Evolutionary conservation across 2,888 invertebrate genomes (phyloP).

Genomic region (Trissonchulus latispiculum): DNA sequence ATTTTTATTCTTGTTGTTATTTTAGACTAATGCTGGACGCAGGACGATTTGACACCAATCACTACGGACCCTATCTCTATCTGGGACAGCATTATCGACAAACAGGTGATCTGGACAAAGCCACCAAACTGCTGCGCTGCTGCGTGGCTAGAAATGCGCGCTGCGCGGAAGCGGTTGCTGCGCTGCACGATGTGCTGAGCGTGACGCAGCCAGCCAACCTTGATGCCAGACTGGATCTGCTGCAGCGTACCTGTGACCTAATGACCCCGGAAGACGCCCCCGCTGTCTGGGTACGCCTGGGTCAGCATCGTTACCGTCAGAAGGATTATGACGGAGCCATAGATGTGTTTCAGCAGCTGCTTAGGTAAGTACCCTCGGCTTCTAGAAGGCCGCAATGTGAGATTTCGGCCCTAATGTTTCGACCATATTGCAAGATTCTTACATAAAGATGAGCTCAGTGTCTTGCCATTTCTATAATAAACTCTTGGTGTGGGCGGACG

Average conservation of each 20-base stretch:
- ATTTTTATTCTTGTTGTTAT: no score
- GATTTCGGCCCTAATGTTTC: no score
- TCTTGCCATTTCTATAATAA: no score
- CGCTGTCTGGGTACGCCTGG: neutral
- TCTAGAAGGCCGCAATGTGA: no score
- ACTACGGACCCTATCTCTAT: neutral
- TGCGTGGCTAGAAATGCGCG: neutral
- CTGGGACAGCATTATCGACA: neutral
- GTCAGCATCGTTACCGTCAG: neutral
- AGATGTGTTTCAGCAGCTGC: neutral
- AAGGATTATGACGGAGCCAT: neutral
- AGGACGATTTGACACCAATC: neutral
- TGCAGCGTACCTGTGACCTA: neutral
- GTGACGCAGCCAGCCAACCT: neutral
- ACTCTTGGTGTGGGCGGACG: no score
- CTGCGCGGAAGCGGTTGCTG: neutral
- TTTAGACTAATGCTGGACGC: neutral
- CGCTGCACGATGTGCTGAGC: neutral
- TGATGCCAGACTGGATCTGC: neutral
- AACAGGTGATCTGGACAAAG: neutral
- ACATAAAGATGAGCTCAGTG: no score
- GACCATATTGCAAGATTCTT: no score
- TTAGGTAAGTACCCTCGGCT: no score
- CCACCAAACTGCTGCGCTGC: neutral
- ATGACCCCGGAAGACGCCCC: neutral